A percentile compares a stretch with the other conserved stretches of the same genome.
Evolutionary conservation across 2,888 invertebrate genomes (phyloP).

Genomic region (Andrena camellia): DNA sequence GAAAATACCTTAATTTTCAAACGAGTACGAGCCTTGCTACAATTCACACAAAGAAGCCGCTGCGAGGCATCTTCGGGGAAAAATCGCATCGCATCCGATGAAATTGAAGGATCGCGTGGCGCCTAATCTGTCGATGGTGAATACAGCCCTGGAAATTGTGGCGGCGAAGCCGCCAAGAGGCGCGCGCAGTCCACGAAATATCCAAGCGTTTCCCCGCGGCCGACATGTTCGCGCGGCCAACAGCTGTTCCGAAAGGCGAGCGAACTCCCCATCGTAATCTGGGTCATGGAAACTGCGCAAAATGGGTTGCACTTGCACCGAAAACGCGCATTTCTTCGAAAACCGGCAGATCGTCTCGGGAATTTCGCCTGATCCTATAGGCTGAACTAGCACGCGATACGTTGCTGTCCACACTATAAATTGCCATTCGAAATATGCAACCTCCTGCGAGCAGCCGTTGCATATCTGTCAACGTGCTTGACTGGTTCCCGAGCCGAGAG

Average conservation of each 20-base stretch:
- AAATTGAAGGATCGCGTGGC: constrained; percentile 48
- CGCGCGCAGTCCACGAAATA: constrained; percentile 82
- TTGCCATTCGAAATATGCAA: constrained; percentile 67
- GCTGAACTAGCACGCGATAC: constrained; percentile 40
- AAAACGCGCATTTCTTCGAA: constrained; percentile 55
- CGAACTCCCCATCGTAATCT: constrained; percentile 84
- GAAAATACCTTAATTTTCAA: constrained; percentile 10
- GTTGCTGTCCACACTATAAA: constrained; percentile 58
- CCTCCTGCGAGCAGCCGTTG: constrained; percentile 71
- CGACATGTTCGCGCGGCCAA: constrained; percentile 83
- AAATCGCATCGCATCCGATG: constrained; percentile 42
- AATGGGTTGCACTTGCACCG: constrained; percentile 71
- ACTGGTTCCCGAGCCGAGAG: constrained; percentile 78
- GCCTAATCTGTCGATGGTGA: constrained; percentile 58
- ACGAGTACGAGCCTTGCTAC: constrained; percentile 1
- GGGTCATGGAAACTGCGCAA: constrained; percentile 85
- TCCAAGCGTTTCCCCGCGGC: constrained; percentile 81
- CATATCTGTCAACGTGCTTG: constrained; percentile 80
- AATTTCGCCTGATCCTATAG: constrained; percentile 55
- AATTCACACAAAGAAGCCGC: constrained; percentile 22
- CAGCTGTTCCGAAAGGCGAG: constrained; percentile 84
- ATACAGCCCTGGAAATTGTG: constrained; percentile 81
- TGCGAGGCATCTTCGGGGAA: constrained; percentile 16
- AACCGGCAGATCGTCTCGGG: constrained; percentile 40
- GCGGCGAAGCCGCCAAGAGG: constrained; percentile 83